Percentiles rank a stretch among this genome's conserved stretches.
These are phyloP conservation scores for Procambarus virginalis DNA, from an alignment of 1,140 invertebrate genomes.

Conservation along the genomic window DNA sequence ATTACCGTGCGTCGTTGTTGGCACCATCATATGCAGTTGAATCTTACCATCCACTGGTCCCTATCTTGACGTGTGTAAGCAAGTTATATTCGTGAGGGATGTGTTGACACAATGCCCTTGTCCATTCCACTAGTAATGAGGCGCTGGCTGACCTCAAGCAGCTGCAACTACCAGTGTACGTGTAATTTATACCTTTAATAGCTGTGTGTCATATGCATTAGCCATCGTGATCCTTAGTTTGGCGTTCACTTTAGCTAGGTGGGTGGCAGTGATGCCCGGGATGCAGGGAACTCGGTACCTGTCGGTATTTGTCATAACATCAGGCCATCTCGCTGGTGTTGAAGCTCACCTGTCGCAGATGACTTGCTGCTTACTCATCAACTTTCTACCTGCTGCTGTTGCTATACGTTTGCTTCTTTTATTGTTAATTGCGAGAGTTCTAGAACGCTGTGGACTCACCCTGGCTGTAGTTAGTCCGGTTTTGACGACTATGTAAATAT, in stretches of 20 bases:
- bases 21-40: neutral
- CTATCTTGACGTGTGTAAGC: neutral
- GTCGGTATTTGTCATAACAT: neutral
- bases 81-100: neutral
- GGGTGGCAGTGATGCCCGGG: neutral
- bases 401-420: neutral
- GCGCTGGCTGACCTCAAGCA: neutral
- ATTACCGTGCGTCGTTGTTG: neutral
- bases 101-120: neutral
- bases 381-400: neutral
- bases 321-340: neutral
- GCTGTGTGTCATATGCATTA: neutral
- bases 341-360: neutral
- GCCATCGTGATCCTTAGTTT: neutral
- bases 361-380: neutral
- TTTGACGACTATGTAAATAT: conserved; percentile 4
- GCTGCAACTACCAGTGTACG: neutral
- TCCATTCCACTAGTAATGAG: neutral
- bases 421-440: neutral
- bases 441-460: neutral
- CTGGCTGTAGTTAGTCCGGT: conserved; percentile 1
- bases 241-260: neutral
- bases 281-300: neutral
- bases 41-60: neutral
- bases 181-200: neutral